These are phyloP conservation scores for Spisula subtruncata DNA, from an alignment of 2,888 invertebrate genomes.

Conservation along the genomic window DNA sequence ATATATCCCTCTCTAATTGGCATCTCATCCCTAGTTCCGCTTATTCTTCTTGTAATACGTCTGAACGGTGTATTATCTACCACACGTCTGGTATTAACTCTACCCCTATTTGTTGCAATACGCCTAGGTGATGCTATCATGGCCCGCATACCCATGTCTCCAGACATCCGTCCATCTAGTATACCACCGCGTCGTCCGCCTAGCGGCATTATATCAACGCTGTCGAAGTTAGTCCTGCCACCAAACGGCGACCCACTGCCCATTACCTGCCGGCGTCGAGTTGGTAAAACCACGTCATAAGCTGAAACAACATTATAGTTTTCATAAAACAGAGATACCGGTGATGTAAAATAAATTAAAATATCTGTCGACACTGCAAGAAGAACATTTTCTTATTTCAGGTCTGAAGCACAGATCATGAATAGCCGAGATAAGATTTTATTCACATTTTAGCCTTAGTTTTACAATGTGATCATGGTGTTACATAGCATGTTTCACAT, in stretches of 20 bases:
- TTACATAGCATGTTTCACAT: no score
- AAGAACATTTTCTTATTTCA: no score
- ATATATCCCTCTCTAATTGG: conserved; percentile 29
- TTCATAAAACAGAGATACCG: no score
- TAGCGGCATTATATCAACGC: neutral
- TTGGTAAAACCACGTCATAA: neutral
- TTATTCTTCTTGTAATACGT: neutral
- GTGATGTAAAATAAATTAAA: no score
- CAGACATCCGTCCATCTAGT: neutral
- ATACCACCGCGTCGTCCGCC: neutral
- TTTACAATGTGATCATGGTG: no score
- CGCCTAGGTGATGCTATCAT: neutral
- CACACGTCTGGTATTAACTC: neutral
- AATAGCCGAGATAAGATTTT: no score
- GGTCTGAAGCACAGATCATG: no score
- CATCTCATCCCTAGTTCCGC: no score
- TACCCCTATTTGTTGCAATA: no score
- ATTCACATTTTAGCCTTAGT: no score
- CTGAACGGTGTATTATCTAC: neutral
- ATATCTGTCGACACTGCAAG: no score
- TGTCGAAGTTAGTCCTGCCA: neutral
- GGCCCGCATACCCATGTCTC: neutral
- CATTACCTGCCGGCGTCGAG: neutral
- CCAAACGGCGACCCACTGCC: neutral
- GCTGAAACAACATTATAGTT: neutral